Evolutionary conservation across 2,113 vertebrate species (phyloP).

Genomic region (Strix uralensis): DNA sequence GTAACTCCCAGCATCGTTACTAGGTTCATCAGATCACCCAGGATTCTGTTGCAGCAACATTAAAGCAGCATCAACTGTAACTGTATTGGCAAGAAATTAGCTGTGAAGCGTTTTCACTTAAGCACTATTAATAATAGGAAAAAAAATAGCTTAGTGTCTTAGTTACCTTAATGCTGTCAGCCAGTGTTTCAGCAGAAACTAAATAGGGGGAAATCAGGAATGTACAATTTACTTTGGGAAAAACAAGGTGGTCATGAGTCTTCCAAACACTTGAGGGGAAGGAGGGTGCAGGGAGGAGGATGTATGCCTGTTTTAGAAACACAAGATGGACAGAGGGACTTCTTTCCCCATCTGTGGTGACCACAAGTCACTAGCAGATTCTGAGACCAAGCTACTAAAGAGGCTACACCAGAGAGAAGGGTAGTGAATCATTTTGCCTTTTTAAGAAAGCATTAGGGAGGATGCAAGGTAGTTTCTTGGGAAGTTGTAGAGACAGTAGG

Average conservation of each 20-base stretch:
- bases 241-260: background rate
- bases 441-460: background rate
- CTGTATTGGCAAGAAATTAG: background rate
- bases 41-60: background rate
- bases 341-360: background rate
- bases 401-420: background rate
- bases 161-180: background rate
- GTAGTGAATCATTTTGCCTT: background rate
- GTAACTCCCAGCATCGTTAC: background rate
- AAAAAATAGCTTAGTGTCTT: background rate
- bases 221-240: background rate
- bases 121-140: background rate
- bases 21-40: background rate
- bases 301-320: background rate
- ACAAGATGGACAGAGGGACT: background rate
- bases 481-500: background rate
- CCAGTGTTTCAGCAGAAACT: background rate
- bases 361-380: background rate
- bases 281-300: background rate
- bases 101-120: background rate
- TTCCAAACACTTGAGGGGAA: background rate
- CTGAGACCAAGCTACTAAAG: background rate
- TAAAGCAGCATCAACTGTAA: background rate
- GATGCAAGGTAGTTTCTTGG: background rate
- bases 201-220: background rate